Evolutionary conservation across 2,888 invertebrate genomes (phyloP), one percentile per base, ranked within the genome.

Genomic region (Tenodera sinensis): DNA sequence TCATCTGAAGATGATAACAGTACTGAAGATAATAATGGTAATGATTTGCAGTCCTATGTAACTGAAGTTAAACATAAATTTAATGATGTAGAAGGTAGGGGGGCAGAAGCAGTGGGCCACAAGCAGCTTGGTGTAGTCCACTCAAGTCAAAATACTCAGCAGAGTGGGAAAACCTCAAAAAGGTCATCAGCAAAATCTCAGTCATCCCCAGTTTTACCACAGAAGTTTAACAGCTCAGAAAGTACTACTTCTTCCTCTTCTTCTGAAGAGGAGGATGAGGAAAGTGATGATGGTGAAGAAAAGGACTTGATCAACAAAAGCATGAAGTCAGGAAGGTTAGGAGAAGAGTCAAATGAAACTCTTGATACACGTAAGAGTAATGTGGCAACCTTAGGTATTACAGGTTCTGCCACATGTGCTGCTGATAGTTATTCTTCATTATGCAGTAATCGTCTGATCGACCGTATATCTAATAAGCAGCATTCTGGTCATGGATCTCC

Each of bases 41-140:
- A 88, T 83, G 34, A 82, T 30, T 15, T 25, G 25, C 34, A 34
- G 47, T 25, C 47, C 7, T 34, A 71, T 14, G 34, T 87, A 28
- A 20, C 89, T 25, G 89, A 89, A 83, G 54, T 86, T 3, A 84
- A 83, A 27, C 95, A 27, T 95, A 95, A 6, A 95, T 95, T 47
- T 93, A 95, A 83, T 94, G 93, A 71, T 71, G 54, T 91, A 93
- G 92, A 54, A 89, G 90, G 27, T 92, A 93, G 0, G 92, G 93
- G 3, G 94, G 94, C 71, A 93, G 54, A 71, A 71, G 54, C 54
- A 71, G 20, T 71, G 20, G 54, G 54, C 54, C 25, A 71, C 54
- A 20, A 20, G 25, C 20, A 42, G 0, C 12, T 42, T 42, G 42
- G 42, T 42, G 12, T 42, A 42, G 42, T 12, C 12, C 42, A 42